Evolutionary conservation across 1,140 invertebrate genomes (phyloP).

Genomic region (Megathymus violae): DNA sequence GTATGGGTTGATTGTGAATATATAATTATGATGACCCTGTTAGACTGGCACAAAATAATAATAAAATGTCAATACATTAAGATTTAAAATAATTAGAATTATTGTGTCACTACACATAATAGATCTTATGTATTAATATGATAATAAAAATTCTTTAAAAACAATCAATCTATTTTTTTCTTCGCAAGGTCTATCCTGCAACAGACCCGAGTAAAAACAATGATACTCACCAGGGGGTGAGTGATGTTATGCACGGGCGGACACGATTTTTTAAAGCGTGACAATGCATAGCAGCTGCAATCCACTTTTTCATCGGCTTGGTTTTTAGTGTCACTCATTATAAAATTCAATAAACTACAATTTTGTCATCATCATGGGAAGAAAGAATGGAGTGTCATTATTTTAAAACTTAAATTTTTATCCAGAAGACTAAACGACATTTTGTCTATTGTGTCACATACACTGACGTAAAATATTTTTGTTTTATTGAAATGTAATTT

Average conservation of each 20-base stretch:
- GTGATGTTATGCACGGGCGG: slow-evolving; percentile 65
- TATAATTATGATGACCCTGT: too few species aligned
- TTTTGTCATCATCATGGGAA: slow-evolving; percentile 36
- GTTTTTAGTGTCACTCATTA: slow-evolving; percentile 58
- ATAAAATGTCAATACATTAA: too few species aligned
- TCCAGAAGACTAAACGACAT: neutral
- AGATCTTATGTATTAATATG: too few species aligned
- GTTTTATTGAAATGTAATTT: too few species aligned
- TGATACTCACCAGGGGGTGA: slow-evolving; percentile 62
- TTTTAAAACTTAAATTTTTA: slow-evolving; percentile 26
- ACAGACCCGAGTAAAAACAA: neutral
- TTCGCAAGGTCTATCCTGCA: too few species aligned
- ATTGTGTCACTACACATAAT: too few species aligned
- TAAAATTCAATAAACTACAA: slow-evolving; percentile 25
- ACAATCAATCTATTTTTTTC: too few species aligned
- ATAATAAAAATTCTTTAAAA: too few species aligned
- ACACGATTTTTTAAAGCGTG: slow-evolving; percentile 49
- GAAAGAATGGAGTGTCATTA: slow-evolving; percentile 31
- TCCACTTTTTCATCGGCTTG: slow-evolving; percentile 51
- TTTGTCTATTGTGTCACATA: neutral
- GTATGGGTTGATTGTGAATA: too few species aligned
- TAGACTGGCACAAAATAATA: too few species aligned
- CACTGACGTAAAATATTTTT: neutral
- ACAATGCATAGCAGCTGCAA: slow-evolving; percentile 53
- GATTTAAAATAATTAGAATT: too few species aligned